phyloP scores from a whole-genome alignment of 2,113 vertebrate genomes.

The Tenebrosternarchus preto region DNA sequence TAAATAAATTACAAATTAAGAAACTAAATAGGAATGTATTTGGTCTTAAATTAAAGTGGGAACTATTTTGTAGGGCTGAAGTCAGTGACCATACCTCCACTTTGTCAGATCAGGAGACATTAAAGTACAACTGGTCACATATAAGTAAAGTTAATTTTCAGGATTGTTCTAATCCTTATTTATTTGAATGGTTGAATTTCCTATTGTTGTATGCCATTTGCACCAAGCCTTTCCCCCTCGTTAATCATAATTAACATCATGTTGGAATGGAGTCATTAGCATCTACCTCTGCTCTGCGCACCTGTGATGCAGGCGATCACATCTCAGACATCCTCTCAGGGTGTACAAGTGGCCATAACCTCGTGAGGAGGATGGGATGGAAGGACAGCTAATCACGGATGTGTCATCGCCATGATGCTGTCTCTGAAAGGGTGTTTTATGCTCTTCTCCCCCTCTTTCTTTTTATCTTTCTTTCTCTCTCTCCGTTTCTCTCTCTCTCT shows the following conservation, averaged over 20 bases:
- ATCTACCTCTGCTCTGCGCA: slow-evolving; percentile 52
- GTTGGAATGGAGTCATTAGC: slow-evolving; percentile 55
- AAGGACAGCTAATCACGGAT: slow-evolving; percentile 37
- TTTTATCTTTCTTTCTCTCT: slow-evolving; percentile 7
- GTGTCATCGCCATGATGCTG: slow-evolving; percentile 40
- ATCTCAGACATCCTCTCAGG: slow-evolving; percentile 45
- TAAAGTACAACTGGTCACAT: not conserved
- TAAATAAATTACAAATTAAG: too few relatives aligned
- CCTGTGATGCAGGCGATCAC: slow-evolving; percentile 43
- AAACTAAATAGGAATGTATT: not conserved
- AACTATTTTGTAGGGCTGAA: too few relatives aligned
- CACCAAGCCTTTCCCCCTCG: slow-evolving; percentile 49
- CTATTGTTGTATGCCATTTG: slow-evolving; percentile 50
- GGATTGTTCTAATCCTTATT: slow-evolving; percentile 18
- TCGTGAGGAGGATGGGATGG: slow-evolving; percentile 16
- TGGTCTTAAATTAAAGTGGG: too few relatives aligned
- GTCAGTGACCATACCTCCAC: not conserved
- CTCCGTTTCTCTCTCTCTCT: slow-evolving; percentile 22
- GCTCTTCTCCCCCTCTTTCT: not conserved
- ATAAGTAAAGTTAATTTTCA: not conserved
- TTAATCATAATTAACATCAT: slow-evolving; percentile 61
- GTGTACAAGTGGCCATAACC: slow-evolving; percentile 9
- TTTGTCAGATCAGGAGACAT: not conserved
- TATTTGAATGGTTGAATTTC: slow-evolving; percentile 42
- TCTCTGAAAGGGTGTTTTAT: slow-evolving; percentile 7